phyloP scores from a whole-genome alignment of 1,140 invertebrate genomes.

The Lepidostoma basale region DNA sequence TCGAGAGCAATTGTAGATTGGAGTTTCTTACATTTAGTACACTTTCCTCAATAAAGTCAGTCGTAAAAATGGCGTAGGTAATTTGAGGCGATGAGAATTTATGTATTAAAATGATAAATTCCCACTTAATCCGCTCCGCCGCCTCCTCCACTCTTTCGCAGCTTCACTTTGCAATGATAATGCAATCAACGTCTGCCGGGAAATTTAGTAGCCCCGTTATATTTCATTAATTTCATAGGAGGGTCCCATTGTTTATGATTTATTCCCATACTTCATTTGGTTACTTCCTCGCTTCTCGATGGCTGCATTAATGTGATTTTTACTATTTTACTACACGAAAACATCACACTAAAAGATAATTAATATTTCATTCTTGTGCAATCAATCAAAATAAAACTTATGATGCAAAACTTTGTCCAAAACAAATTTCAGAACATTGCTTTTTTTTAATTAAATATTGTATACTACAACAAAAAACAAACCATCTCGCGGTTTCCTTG shows the following conservation, averaged over 20 bases:
- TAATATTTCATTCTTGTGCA: too few species aligned
- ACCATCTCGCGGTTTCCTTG: too few species aligned
- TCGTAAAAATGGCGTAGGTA: conserved; percentile 6
- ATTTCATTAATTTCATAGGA: conserved; percentile 37
- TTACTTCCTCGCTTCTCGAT: too few species aligned
- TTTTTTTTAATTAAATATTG: too few species aligned
- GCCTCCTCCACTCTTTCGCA: conserved; percentile 30
- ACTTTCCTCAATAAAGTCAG: conserved; percentile 9
- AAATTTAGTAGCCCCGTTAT: conserved; percentile 34
- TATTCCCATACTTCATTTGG: too few species aligned
- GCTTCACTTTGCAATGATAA: conserved; percentile 44
- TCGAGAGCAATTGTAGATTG: background rate
- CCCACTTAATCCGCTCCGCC: conserved; percentile 34
- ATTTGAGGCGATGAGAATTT: conserved; percentile 12
- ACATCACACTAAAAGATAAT: too few species aligned
- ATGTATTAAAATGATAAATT: conserved; percentile 36
- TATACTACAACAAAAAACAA: too few species aligned
- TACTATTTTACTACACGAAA: too few species aligned
- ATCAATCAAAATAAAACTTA: too few species aligned
- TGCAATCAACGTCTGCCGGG: conserved; percentile 39
- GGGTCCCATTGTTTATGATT: background rate
- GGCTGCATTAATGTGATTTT: too few species aligned
- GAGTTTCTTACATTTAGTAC: background rate
- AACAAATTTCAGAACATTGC: too few species aligned
- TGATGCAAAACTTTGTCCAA: too few species aligned